Evolutionary conservation across 2,797 vertebrate species (phyloP), one percentile per base, ranked within the genome.

Genomic region (Tragelaphus eurycerus): DNA sequence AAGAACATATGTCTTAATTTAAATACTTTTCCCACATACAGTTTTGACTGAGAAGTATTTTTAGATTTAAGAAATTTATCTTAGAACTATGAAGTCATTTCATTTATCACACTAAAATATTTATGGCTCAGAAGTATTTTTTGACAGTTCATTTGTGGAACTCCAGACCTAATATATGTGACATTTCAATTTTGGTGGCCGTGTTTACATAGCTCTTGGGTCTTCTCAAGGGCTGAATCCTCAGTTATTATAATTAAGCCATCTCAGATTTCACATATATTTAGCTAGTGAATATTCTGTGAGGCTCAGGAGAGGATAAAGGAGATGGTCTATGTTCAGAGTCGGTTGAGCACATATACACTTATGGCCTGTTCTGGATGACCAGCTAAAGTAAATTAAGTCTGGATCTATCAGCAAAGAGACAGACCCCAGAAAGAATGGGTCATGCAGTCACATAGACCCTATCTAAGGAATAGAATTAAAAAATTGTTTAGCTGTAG

Each of bases 1-100:
- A 90, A 92, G 92, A 96, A 89, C 57, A 84, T 76, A 83, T 54
- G n/a, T 95, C 95, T 92, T 94, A 83, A 95, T 81, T 96, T 71
- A 93, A 93, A 88, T 93, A 85, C 34, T 85, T 90, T 64, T 84
- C 59, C 6, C 7, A 34, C 85, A 48, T 57, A 57, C 87, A 48
- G 31, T 91, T 97, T 83, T 94, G 59, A 76, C 59, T 91, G 19
- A 59, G 52, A 93, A 91, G 48, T 95, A 93, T 52, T 90, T 95
- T 96, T 83, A 89, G 64, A 19, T 97, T 82, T 97, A 82, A 90
- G 46, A 82, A 82, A 90, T 86, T 78, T 93, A 57, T 90, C n/a
- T 96, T 95, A 34, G 19, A 86, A 86, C 43, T 59, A 17, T 62
- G 54, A 96, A 85, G 60, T 96, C 27, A 84, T 85, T 88, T 97